These are phyloP conservation scores for Enteromius paludinosus DNA, from an alignment of 2,797 vertebrate species.

Conservation along the genomic window DNA sequence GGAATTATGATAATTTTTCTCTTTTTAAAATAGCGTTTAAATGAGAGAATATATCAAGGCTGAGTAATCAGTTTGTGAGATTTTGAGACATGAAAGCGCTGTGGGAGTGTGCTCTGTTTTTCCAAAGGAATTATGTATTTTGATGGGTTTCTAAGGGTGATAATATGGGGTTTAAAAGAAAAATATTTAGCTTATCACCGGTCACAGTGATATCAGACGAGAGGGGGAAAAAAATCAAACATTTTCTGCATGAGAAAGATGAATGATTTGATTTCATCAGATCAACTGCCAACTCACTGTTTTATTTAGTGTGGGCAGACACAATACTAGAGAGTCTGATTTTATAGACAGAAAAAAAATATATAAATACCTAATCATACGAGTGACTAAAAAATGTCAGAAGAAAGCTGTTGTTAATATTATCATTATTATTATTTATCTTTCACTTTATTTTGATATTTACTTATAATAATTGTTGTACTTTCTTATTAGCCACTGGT, in stretches of 20 bases:
- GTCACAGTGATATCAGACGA: background rate
- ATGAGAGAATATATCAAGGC: constrained; percentile 40
- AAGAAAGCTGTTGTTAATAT: background rate
- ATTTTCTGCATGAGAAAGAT: background rate
- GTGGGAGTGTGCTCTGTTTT: constrained; percentile 15
- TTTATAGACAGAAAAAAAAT: background rate
- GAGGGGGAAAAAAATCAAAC: background rate
- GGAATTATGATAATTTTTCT: constrained; percentile 39
- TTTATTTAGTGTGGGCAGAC: constrained; percentile 12
- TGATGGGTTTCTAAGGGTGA: background rate
- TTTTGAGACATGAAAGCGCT: constrained; percentile 13
- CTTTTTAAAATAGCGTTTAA: constrained; percentile 34
- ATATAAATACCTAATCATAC: background rate
- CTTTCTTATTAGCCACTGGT: constrained; percentile 46
- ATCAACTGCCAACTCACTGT: constrained; percentile 2
- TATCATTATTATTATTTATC: background rate
- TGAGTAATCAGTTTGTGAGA: constrained; percentile 42
- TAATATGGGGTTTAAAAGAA: background rate
- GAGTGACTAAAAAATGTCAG: background rate
- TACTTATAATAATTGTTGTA: constrained; percentile 17
- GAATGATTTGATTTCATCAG: constrained; percentile 21
- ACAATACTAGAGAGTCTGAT: background rate
- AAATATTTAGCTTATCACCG: background rate
- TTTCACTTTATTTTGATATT: background rate
- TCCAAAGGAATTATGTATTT: constrained; percentile 20